Evolutionary conservation across 30 jellyfish, hydroid and myxozoan genomes (phyloP).

Genomic region (Cassiopea andromeda): DNA sequence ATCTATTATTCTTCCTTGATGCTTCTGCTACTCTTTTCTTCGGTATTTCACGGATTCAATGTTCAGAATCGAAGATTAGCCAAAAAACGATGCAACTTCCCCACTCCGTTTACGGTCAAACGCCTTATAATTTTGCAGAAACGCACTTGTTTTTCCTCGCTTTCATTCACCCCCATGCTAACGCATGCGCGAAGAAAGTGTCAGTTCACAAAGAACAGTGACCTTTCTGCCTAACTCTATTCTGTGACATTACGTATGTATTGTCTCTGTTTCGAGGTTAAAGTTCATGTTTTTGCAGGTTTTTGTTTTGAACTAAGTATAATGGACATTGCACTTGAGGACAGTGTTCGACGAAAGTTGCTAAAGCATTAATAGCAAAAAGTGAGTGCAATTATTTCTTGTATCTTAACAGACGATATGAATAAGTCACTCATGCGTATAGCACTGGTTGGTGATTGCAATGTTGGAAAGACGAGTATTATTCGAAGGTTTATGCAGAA

Average conservation of each 20-base stretch:
- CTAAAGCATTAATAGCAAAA: no score
- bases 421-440: neutral
- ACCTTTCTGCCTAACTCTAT: neutral
- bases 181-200: neutral
- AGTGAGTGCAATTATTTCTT: no score
- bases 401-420: neutral
- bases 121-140: neutral
- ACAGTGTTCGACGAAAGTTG: neutral
- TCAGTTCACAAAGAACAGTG: neutral
- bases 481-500: slow-evolving; percentile 43
- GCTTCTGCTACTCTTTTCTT: neutral
- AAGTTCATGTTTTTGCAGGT: neutral
- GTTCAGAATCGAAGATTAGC: neutral
- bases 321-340: neutral
- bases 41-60: neutral
- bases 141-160: neutral
- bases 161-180: neutral
- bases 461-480: slow-evolving; percentile 84
- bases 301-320: neutral
- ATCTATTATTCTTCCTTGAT: neutral
- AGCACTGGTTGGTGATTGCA: slow-evolving; percentile 82
- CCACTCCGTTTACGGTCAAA: neutral
- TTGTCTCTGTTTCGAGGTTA: neutral
- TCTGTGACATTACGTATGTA: neutral
- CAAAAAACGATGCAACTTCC: neutral